Conservation (phyloP, 2,113 vertebrate genomes). For the Terrapene triunguis region DNA sequence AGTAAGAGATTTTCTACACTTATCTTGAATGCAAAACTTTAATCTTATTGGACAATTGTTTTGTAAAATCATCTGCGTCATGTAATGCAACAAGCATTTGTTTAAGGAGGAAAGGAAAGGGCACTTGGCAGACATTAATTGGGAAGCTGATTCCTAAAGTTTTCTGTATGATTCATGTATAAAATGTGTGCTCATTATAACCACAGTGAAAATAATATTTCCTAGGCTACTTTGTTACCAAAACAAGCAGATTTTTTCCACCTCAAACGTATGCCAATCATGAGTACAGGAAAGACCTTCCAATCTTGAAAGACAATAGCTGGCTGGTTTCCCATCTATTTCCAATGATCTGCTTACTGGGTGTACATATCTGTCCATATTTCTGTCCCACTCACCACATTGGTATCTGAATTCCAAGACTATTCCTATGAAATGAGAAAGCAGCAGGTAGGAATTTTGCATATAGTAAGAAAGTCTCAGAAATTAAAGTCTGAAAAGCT, state of each 20-base stretch:
- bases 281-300: not conserved
- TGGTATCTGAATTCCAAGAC: not conserved
- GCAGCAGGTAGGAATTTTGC: not conserved
- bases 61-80: too few species aligned
- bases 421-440: not conserved
- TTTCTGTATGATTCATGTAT: not conserved
- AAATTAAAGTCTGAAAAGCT: not conserved
- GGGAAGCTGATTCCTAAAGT: too few species aligned
- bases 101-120: not conserved
- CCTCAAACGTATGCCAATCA: not conserved
- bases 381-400: not conserved
- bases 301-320: not conserved
- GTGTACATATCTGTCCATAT: not conserved
- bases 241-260: not conserved
- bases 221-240: not conserved
- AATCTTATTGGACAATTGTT: too few species aligned
- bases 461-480: not conserved
- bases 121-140: not conserved
- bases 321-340: not conserved
- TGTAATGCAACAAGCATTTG: not conserved
- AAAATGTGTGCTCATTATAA: not conserved
- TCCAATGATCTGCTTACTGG: not conserved
- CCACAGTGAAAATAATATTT: not conserved
- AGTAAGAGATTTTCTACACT: too few species aligned
- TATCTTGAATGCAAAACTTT: too few species aligned